Evolutionary conservation across 2,797 vertebrate genomes (phyloP).

Genomic region (Anabacerthia variegaticeps): DNA sequence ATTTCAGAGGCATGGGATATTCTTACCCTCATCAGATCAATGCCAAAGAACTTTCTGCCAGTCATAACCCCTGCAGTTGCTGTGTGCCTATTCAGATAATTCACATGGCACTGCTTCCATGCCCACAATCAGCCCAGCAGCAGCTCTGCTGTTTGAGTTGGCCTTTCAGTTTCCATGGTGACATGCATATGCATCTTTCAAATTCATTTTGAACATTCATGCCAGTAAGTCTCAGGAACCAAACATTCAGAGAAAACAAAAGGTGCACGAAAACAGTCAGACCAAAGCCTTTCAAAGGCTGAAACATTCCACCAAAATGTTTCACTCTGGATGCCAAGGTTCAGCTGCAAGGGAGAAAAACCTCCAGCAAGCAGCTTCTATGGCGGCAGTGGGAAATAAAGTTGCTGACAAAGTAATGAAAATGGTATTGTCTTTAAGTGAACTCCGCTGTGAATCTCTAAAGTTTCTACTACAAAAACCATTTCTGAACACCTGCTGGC

Average conservation of each 20-base stretch:
- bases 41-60: not conserved
- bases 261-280: not conserved
- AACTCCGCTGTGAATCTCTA: not conserved
- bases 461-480: not conserved
- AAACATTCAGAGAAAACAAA: conserved; percentile 31
- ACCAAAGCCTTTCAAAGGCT: conserved; percentile 1
- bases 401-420: not conserved
- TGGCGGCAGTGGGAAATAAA: not conserved
- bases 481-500: conserved; percentile 16
- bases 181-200: not conserved
- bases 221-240: not conserved
- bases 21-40: not conserved
- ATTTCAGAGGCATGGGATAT: not conserved
- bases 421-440: not conserved
- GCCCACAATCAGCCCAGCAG: not conserved
- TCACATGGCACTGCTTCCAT: not conserved
- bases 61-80: not conserved
- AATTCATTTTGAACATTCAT: not conserved
- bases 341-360: not conserved
- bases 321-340: not conserved
- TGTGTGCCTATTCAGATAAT: not conserved
- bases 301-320: conserved; percentile 8
- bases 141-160: not conserved
- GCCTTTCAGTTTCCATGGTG: conserved; percentile 4
- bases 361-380: not conserved